These are phyloP conservation scores for Ovis aries DNA, from an alignment of 2,113 vertebrate genomes.

Conservation along the genomic window ARS-UI_Ramb_v3.0 NC_056063.1:40439501-40440000, in stretches of 20 bases:
- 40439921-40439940: slow-evolving; percentile 53
- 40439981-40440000: slow-evolving; percentile 56
- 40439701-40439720: not conserved
- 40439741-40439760: not conserved
- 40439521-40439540: not conserved
- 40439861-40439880: not conserved
- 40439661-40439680: not conserved
- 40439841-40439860: not conserved
- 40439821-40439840: not conserved
- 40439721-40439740: not conserved
- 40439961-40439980: slow-evolving; percentile 55
- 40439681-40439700: not conserved
- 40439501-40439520: not conserved
- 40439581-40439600: not conserved
- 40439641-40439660: slow-evolving; percentile 6
- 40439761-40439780: not conserved
- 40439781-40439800: slow-evolving; percentile 22
- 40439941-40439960: slow-evolving; percentile 53
- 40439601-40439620: not conserved
- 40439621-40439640: not conserved
- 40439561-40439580: not conserved
- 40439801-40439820: not conserved
- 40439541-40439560: not conserved
- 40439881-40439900: slow-evolving; percentile 51
- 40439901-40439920: slow-evolving; percentile 37